Percentiles rank a stretch among this genome's conserved stretches.
These are phyloP conservation scores for Ctena decussata DNA, from an alignment of 2,888 invertebrate species.

Conservation along the genomic window DNA sequence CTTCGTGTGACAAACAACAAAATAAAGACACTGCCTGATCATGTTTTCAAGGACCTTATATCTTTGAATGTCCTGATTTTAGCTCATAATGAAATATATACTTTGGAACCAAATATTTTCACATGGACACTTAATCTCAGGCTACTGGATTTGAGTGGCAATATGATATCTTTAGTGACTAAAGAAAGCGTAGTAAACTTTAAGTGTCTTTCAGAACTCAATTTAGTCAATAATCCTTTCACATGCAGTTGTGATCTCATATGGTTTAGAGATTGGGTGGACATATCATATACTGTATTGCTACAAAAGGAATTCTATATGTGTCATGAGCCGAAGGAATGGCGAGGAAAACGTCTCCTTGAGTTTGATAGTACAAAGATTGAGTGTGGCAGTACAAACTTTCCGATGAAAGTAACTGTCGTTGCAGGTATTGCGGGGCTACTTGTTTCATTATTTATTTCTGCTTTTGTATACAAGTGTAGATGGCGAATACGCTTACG, in stretches of 20 bases:
- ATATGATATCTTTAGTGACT: constrained; percentile 83
- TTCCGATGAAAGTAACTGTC: too few relatives aligned
- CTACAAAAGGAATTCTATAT: constrained; percentile 47
- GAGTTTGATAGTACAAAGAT: constrained; percentile 69
- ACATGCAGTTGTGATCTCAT: constrained; percentile 96
- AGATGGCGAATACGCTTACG: constrained; percentile 59
- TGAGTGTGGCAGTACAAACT: constrained; percentile 67
- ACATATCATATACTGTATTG: constrained; percentile 90
- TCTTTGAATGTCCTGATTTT: constrained; percentile 89
- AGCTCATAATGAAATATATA: constrained; percentile 90
- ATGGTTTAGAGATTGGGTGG: constrained; percentile 97
- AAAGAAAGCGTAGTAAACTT: constrained; percentile 89
- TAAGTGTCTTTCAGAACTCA: constrained; percentile 89
- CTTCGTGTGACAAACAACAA: constrained; percentile 82
- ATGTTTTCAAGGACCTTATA: constrained; percentile 89
- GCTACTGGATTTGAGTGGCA: constrained; percentile 80
- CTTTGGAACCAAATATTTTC: constrained; percentile 66
- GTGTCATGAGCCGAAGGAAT: constrained; percentile 70
- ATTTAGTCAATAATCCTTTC: constrained; percentile 95
- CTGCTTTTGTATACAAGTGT: constrained; percentile 44
- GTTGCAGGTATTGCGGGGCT: constrained; percentile 35
- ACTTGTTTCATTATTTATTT: constrained; percentile 25
- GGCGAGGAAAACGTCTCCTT: constrained; percentile 68
- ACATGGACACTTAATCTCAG: constrained; percentile 37
- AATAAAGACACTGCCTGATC: constrained; percentile 79